Evolutionary conservation across 2,797 vertebrate genomes (phyloP), one percentile per base, ranked within the genome.

Genomic region (Phoebastria nigripes): DNA sequence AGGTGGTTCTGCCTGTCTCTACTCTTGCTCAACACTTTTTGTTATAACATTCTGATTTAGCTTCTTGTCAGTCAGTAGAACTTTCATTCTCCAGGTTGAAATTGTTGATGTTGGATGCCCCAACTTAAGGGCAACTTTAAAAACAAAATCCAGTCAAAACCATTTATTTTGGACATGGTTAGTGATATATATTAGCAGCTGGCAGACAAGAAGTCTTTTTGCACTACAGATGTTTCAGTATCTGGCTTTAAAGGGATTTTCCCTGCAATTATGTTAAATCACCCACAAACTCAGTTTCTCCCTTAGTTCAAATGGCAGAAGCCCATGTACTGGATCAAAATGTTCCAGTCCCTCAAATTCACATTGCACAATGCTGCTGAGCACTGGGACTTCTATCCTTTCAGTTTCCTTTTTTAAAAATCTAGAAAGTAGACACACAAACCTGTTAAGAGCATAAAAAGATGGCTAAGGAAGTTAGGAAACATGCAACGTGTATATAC

Each of bases 301-400:
- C 52, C 37, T 83, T 86, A 82, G 83, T 69, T 88, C 73, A 89
- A 90, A 79, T 88, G 65, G 15, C 86, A 95, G 93, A 95, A 95
- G 65, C 58, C 73, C 62, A 58, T 89, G 66, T 92, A 72, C 90
- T 72, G 22, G 82, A 62, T 73, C 56, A 2, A 92, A 92, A 92
- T 95, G 86, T 95, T 93, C 90, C 71, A 79, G 77, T 58, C 80
- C 33, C 70, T 90, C 86, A 90, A 58, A 94, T 37, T 88, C 83
- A 33, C 3, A 5, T 94, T 95, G 77, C 94, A 87, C 83, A 96
- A 96, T 84, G 42, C 63, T 87, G 19, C 35, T 62, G 81, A 84
- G 56, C 61, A 24, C 52, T 86, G 72, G 24, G 78, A 83, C 8
- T 44, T 51, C 69, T 84, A 69, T 66, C 19, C 42, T 92, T 83